These are phyloP conservation scores for Cheirogaleus medius DNA, from an alignment of 2,113 vertebrate species.

Conservation along the genomic window DNA sequence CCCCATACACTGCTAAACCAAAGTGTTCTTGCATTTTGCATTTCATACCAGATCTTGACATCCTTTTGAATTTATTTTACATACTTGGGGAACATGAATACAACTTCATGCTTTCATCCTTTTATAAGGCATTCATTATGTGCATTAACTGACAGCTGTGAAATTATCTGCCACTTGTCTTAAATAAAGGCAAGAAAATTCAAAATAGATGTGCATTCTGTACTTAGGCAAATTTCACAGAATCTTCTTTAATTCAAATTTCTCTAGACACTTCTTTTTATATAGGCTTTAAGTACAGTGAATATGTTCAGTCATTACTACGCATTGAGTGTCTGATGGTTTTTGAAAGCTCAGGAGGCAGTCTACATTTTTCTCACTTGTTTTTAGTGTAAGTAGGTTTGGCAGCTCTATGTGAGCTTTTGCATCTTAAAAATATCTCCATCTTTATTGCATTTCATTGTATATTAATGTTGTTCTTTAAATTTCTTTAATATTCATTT, in stretches of 20 bases:
- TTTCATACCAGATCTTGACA: constrained; percentile 58
- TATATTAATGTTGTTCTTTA: constrained; percentile 50
- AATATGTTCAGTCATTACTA: constrained; percentile 80
- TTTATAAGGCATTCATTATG: constrained; percentile 80
- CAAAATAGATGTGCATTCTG: constrained; percentile 81
- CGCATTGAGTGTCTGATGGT: constrained; percentile 78
- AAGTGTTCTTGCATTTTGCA: constrained; percentile 67
- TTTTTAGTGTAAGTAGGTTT: constrained; percentile 62
- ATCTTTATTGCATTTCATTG: constrained; percentile 46
- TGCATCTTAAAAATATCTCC: constrained; percentile 8
- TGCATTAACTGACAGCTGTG: constrained; percentile 86
- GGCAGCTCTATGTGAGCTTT: constrained; percentile 50
- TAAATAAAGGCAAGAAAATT: constrained; percentile 81
- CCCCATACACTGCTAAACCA: constrained; percentile 29
- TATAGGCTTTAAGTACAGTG: constrained; percentile 76
- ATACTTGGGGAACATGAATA: constrained; percentile 82
- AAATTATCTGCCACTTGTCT: constrained; percentile 83
- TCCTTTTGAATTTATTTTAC: constrained; percentile 80
- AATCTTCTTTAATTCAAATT: constrained; percentile 81
- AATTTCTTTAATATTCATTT: constrained; percentile 62
- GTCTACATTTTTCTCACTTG: constrained; percentile 66
- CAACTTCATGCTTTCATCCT: constrained; percentile 79
- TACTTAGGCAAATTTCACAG: constrained; percentile 83
- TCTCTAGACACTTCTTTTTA: constrained; percentile 72
- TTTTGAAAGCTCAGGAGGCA: constrained; percentile 73